These are phyloP conservation scores for Ancistrus triradiatus DNA, from an alignment of 2,113 vertebrate species.

Conservation along the genomic window DNA sequence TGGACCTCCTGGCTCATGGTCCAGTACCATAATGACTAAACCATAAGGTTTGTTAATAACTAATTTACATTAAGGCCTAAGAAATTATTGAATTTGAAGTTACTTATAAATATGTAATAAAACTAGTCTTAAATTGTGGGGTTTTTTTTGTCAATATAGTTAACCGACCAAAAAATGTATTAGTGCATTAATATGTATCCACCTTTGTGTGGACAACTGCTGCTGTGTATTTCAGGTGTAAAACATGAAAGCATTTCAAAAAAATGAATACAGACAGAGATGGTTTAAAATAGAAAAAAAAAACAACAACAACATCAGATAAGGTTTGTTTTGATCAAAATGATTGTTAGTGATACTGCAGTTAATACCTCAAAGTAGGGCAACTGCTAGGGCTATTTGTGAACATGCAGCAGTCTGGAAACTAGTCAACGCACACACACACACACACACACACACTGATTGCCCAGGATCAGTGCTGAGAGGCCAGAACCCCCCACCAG, in stretches of 20 bases:
- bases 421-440: conserved; percentile 5
- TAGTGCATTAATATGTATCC: too few species aligned
- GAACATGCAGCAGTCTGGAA: conserved; percentile 1
- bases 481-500: not conserved
- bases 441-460: not conserved
- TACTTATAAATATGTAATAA: too few species aligned
- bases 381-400: conserved; percentile 19
- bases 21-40: too few species aligned
- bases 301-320: not conserved
- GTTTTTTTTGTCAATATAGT: too few species aligned
- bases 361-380: not conserved
- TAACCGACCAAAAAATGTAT: too few species aligned
- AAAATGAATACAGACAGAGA: not conserved
- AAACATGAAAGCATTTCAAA: not conserved
- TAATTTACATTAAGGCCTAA: too few species aligned
- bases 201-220: too few species aligned
- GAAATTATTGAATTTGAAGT: too few species aligned
- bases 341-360: conserved; percentile 1
- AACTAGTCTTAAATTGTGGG: too few species aligned
- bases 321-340: not conserved
- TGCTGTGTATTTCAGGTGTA: not conserved
- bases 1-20: too few species aligned
- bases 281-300: not conserved
- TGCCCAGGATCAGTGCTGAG: too few species aligned
- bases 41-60: too few species aligned